These are phyloP conservation scores for Celastrina argiolus DNA, from an alignment of 2,888 invertebrate genomes.

Conservation along the genomic window DNA sequence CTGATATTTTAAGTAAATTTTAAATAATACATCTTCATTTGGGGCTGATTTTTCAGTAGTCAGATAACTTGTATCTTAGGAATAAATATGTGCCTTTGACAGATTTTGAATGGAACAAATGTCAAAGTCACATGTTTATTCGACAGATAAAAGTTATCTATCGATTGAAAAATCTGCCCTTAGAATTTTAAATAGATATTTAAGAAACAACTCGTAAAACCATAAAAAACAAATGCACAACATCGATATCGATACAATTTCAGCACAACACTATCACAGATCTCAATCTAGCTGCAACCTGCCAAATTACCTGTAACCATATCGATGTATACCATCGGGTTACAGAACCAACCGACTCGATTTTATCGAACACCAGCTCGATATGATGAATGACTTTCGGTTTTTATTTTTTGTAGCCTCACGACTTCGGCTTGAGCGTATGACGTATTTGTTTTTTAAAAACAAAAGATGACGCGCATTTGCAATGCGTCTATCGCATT, in stretches of 20 bases:
- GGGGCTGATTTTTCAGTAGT: too few species aligned
- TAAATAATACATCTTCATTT: too few species aligned
- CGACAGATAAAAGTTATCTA: too few species aligned
- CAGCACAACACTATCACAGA: conserved; percentile 7
- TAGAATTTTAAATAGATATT: too few species aligned
- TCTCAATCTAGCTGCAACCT: conserved; percentile 15
- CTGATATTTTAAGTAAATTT: too few species aligned
- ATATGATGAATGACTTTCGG: conserved; percentile 41
- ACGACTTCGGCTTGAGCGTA: neutral
- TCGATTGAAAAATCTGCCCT: too few species aligned
- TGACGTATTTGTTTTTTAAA: neutral
- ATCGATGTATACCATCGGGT: conserved; percentile 19
- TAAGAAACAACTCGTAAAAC: too few species aligned
- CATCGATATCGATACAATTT: neutral
- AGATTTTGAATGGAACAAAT: too few species aligned
- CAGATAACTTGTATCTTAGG: too few species aligned
- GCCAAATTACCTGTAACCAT: conserved; percentile 23
- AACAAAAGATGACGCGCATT: neutral
- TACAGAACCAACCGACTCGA: conserved; percentile 5
- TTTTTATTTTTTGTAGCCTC: conserved; percentile 24
- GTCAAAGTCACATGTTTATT: too few species aligned
- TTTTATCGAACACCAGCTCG: conserved; percentile 28
- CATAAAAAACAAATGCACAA: neutral
- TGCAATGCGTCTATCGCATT: neutral
- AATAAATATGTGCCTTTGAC: too few species aligned